A percentile compares a stretch with the other conserved stretches of the same genome.
Conservation (phyloP, 2,797 vertebrate species). For the Meda fulgida region DNA sequence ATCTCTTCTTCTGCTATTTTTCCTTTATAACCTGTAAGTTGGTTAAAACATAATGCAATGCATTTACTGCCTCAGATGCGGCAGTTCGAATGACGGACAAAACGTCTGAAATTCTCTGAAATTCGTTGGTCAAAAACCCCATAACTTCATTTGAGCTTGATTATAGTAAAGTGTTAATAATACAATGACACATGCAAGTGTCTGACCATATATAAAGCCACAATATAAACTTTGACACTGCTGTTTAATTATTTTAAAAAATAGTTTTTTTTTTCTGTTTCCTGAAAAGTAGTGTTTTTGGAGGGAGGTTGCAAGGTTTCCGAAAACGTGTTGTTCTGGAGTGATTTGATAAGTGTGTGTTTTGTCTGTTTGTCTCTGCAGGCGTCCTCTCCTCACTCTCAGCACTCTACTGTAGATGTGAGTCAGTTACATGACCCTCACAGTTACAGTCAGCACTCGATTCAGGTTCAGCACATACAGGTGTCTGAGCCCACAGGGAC, state of each 20-base stretch:
- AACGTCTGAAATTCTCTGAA: neutral
- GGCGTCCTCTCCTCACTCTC: constrained; percentile 92
- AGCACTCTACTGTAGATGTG: constrained; percentile 93
- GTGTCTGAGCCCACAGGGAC: constrained; percentile 84
- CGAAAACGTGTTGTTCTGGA: neutral
- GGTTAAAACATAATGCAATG: neutral
- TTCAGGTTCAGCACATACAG: constrained; percentile 98
- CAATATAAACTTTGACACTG: neutral
- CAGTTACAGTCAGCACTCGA: constrained; percentile 92
- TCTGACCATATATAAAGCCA: neutral
- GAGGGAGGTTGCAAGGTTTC: neutral
- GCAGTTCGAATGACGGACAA: neutral
- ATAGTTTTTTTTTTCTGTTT: neutral
- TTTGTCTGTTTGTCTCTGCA: constrained; percentile 59
- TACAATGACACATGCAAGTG: neutral
- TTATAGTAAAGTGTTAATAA: neutral
- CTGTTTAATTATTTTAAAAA: neutral
- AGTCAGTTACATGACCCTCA: constrained; percentile 95
- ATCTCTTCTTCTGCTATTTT: no score
- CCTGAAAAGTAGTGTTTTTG: neutral
- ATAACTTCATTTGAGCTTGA: neutral
- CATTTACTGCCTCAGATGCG: neutral
- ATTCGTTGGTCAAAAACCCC: neutral
- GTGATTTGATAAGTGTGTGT: neutral
- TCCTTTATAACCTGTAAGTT: neutral